Evolutionary conservation across 2,113 vertebrate genomes (phyloP), one percentile per base, ranked within the genome.

Genomic region (Psammodynastes pulverulentus): DNA sequence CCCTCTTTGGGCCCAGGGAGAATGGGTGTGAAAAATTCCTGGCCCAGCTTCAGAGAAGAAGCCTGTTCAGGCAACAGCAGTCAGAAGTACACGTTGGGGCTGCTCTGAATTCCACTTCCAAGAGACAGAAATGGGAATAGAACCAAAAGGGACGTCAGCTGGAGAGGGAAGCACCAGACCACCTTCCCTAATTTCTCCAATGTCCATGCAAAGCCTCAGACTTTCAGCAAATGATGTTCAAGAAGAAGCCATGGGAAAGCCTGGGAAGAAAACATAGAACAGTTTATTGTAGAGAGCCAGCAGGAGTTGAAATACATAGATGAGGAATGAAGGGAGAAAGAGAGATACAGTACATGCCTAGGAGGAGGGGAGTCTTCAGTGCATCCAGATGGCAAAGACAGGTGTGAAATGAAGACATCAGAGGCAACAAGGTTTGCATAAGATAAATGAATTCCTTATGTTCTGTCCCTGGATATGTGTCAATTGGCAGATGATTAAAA

Each of bases 41-140:
- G 96, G 96, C 96, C 94, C 26, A 0, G 29, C 93, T 95, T 95
- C 96, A 96, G 95, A 94, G 94, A 92, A 97, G 95, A 94, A 95
- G 95, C 87, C 95, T 96, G 24, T 1, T 96, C 95, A 96, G 95
- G 96, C 92, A 91, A 88, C 39, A 62, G 53, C 53, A 84, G 91
- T 67, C 5, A 91, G 0, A 1, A 0, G 0, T 93, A 45, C 95
- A 93, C 62, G 93, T 95, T 92, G 93, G 95, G 96, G 95, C 94
- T 1, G 94, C 92, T 93, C 91, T 3, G 1, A 92, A 96, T 97
- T 96, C 96, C 95, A 95, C 95, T 95, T 95, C 95, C 95, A 95
- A 95, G 89, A 87, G 86, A 91, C 92, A 67, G 26, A 85, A 86
- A 46, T 86, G 93, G 95, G 88, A 89, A 24, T 2, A 24, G 4